Conservation (phyloP, 2,113 vertebrate genomes). For the Daubentonia madagascariensis region DNA sequence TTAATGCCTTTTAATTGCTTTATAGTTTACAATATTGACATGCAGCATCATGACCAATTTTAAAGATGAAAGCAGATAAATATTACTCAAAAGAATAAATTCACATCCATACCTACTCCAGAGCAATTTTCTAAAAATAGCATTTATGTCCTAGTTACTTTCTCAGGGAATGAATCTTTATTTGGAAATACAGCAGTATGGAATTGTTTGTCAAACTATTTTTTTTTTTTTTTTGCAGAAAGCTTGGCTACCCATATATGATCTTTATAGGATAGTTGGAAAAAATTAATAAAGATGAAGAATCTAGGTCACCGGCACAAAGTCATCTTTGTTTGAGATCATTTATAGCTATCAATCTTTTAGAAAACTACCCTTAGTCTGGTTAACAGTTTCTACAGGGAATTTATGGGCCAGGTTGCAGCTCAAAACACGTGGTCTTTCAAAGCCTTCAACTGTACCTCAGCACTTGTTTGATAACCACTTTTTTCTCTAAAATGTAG, state of each 20-base stretch:
- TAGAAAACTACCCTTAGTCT: background rate
- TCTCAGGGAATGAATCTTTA: background rate
- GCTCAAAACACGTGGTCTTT: background rate
- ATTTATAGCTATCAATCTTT: background rate
- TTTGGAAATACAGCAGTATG: background rate
- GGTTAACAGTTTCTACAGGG: background rate
- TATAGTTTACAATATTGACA: background rate
- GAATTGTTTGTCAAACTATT: background rate
- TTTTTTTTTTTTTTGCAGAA: background rate
- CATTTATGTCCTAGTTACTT: background rate
- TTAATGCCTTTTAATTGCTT: constrained; percentile 50
- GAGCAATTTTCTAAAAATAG: constrained; percentile 22
- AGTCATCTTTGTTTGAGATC: background rate
- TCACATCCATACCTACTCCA: background rate
- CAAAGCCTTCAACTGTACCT: background rate
- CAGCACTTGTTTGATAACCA: background rate
- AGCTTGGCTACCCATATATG: background rate
- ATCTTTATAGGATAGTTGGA: background rate
- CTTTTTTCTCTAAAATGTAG: background rate
- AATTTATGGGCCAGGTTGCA: background rate
- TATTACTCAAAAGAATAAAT: constrained; percentile 11
- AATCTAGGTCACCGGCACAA: background rate
- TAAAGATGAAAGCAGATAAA: constrained; percentile 23
- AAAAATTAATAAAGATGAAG: background rate
- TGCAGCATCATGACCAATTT: background rate